These are phyloP conservation scores for Choloepus didactylus DNA, from an alignment of 2,797 vertebrate genomes.

Conservation along the genomic window DNA sequence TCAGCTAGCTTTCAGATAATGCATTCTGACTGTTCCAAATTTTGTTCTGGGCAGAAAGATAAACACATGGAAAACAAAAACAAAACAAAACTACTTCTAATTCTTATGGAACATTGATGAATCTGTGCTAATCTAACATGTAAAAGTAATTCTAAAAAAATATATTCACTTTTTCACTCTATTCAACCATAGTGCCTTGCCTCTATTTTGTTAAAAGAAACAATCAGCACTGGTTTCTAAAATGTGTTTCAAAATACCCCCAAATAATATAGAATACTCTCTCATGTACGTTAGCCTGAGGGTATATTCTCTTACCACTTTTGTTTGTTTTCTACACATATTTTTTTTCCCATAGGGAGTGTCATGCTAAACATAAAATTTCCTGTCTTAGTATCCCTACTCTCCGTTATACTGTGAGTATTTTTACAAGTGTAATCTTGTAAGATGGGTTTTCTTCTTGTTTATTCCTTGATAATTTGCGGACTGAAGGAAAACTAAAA, in stretches of 20 bases:
- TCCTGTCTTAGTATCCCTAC: not conserved
- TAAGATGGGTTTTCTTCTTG: not conserved
- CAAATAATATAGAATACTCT: not conserved
- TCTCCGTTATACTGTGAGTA: not conserved
- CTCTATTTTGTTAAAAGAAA: conserved; percentile 16
- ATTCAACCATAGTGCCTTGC: not conserved
- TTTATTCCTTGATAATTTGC: conserved; percentile 44
- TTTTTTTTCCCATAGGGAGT: not conserved
- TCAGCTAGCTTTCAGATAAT: not conserved
- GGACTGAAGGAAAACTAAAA: conserved; percentile 20
- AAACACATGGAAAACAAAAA: not conserved
- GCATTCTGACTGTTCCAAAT: not conserved
- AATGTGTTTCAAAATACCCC: conserved; percentile 60
- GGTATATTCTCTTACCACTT: not conserved
- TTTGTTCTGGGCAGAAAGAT: not conserved
- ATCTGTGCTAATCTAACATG: not conserved
- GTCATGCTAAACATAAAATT: not conserved
- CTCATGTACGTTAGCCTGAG: not conserved
- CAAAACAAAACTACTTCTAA: not conserved
- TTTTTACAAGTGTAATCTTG: not conserved
- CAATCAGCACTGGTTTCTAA: not conserved
- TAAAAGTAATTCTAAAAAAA: conserved; percentile 24
- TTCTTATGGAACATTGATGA: not conserved
- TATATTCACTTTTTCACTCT: not conserved
- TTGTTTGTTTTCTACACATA: not conserved